Conservation (phyloP, 2,888 invertebrate genomes). For the Macrophya annulata region DNA sequence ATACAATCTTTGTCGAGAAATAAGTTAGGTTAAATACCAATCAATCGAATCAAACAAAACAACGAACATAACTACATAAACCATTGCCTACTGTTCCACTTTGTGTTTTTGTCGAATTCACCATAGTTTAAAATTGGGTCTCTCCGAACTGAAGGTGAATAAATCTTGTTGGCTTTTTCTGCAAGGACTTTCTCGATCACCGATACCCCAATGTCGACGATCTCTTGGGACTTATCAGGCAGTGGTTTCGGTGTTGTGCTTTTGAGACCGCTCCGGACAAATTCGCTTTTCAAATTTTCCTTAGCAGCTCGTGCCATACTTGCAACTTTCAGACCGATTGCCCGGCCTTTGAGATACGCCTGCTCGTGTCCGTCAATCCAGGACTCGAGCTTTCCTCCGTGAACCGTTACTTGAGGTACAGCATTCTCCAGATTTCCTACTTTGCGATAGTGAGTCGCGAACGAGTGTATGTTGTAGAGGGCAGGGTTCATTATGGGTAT, state of each 20-base stretch:
- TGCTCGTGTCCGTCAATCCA: slow-evolving; percentile 46
- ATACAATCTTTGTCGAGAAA: background rate
- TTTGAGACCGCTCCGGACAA: slow-evolving; percentile 57
- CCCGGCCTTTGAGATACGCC: slow-evolving; percentile 58
- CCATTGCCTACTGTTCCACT: slow-evolving; percentile 31
- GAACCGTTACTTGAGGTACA: background rate
- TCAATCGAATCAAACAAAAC: slow-evolving; percentile 7
- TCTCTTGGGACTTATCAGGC: slow-evolving; percentile 34
- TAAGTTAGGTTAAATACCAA: background rate
- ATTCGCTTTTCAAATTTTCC: slow-evolving; percentile 54
- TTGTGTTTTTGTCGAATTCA: background rate
- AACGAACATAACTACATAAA: background rate
- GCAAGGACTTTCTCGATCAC: slow-evolving; percentile 42
- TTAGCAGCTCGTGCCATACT: slow-evolving; percentile 60
- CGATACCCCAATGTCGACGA: slow-evolving; percentile 46
- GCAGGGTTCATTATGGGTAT: slow-evolving; percentile 46
- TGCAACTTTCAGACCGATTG: slow-evolving; percentile 59
- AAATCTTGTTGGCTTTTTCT: slow-evolving; percentile 8
- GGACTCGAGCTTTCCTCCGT: background rate
- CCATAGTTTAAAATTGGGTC: slow-evolving; percentile 39
- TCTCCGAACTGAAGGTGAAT: slow-evolving; percentile 3
- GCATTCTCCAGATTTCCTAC: background rate
- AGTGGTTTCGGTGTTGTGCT: background rate
- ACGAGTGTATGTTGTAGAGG: background rate
- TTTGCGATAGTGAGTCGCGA: slow-evolving; percentile 6